Conservation (phyloP, 2,797 vertebrate genomes). For the Tiaroga cobitis region DNA sequence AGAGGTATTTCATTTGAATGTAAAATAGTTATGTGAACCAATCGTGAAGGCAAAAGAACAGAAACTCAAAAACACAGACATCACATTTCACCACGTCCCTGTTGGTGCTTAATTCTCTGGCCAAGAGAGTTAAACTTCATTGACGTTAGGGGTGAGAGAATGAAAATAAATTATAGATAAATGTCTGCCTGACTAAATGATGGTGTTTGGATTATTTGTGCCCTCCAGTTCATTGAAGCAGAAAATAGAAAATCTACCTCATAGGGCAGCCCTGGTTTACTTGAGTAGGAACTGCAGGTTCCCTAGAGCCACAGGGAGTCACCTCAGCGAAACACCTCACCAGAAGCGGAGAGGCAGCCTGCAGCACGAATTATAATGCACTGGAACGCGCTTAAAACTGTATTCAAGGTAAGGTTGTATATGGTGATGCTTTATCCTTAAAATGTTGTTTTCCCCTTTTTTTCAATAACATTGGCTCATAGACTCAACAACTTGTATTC, state of each 20-base stretch:
- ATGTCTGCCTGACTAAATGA: conserved; percentile 77
- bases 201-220: conserved; percentile 82
- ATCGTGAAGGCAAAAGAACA: conserved; percentile 38
- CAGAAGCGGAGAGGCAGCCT: neutral
- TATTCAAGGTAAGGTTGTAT: neutral
- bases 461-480: neutral
- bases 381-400: neutral
- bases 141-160: conserved; percentile 60
- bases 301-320: conserved; percentile 31
- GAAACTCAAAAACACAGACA: neutral
- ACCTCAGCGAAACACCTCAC: conserved; percentile 62
- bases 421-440: neutral
- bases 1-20: conserved; percentile 58
- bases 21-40: conserved; percentile 58
- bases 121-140: conserved; percentile 66
- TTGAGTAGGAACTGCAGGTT: conserved; percentile 27
- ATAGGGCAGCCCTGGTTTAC: conserved; percentile 67
- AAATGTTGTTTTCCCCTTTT: neutral
- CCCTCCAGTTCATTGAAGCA: conserved; percentile 80
- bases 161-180: conserved; percentile 63
- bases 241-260: conserved; percentile 82
- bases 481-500: neutral
- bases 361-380: conserved; percentile 14
- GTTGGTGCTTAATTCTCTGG: conserved; percentile 72
- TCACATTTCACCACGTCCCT: neutral